These are phyloP conservation scores for Plagiodera versicolora DNA, from an alignment of 2,888 invertebrate genomes.

Conservation along the genomic window DNA sequence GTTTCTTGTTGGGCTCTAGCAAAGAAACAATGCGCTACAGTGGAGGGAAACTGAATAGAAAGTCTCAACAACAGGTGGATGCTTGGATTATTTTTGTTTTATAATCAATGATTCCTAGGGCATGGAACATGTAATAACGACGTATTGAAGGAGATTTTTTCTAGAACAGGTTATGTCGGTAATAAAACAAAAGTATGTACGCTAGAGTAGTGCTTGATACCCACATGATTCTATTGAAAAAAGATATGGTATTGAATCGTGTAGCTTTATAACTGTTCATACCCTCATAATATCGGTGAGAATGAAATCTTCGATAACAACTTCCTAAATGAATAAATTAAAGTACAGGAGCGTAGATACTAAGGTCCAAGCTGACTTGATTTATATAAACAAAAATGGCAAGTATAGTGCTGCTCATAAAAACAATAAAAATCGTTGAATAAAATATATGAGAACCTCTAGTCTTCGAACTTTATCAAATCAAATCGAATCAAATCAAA, in stretches of 20 bases:
- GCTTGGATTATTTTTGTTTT: conserved; percentile 15
- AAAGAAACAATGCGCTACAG: conserved; percentile 20
- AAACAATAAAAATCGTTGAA: too few relatives aligned
- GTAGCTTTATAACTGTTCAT: background rate
- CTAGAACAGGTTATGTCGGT: background rate
- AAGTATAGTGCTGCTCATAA: too few relatives aligned
- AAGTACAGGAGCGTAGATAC: background rate
- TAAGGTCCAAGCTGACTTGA: too few relatives aligned
- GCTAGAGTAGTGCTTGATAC: background rate
- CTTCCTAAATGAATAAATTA: background rate
- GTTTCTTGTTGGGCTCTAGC: conserved; percentile 19
- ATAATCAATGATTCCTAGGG: too few relatives aligned
- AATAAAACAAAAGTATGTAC: background rate
- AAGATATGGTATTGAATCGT: background rate
- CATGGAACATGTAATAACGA: background rate
- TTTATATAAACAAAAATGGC: too few relatives aligned
- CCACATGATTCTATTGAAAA: background rate
- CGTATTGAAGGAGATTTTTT: background rate
- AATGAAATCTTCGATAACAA: background rate
- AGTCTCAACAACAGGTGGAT: conserved; percentile 29
- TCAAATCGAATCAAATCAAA: too few relatives aligned
- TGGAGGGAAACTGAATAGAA: conserved; percentile 14
- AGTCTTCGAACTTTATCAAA: too few relatives aligned
- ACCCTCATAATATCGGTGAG: background rate
- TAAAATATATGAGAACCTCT: too few relatives aligned